Evolutionary conservation across 1,140 invertebrate species (phyloP), one percentile per base, ranked within the genome.

Genomic region (Mactra quadrangularis): DNA sequence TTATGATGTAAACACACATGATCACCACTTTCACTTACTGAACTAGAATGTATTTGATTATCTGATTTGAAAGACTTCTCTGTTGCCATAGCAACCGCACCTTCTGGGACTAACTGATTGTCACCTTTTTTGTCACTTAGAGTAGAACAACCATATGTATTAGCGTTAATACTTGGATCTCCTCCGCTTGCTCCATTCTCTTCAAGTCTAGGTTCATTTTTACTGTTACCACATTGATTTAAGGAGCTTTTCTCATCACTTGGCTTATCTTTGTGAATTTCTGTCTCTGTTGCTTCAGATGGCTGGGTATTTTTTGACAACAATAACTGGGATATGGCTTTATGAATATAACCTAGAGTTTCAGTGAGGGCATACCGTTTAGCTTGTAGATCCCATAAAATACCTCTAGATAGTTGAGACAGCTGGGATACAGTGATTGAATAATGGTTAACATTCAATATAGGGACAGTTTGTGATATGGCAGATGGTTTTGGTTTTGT

Each of bases 311-410:
- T 87, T 60, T 89, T 84, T 17, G 88, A 82, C 72, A 90, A 78
- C 19, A 91, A 74, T n/a, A 90, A 83, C 72, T 90, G 89, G n/a
- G 90, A 91, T 64, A 91, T 89, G 19, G 87, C 88, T 25, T 87
- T 87, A 53, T 92, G 88, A 31, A 91, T 90, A 68, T 91, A 89
- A 27, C 89, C 89, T 13, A 92, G 85, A 9, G 89, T 91, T 71
- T 92, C 89, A 31, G 88, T 92, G 29, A 91, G 75, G 1, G 88
- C 87, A 82, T 85, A 88, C 6, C 88, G 59, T 53, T 91, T 91
- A 38, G 87, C 90, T 66, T 91, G 89, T 19, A 91, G 82, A 59
- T 91, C 89, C 90, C 90, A 91, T 4, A 91, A 74, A 19, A 91
- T 72, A 33, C 89, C 87, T 33, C 87, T 85, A 11, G 90, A 87